Evolutionary conservation across 2,113 vertebrate genomes (phyloP), one percentile per base, ranked within the genome.

Genomic region (Elephantulus edwardii): DNA sequence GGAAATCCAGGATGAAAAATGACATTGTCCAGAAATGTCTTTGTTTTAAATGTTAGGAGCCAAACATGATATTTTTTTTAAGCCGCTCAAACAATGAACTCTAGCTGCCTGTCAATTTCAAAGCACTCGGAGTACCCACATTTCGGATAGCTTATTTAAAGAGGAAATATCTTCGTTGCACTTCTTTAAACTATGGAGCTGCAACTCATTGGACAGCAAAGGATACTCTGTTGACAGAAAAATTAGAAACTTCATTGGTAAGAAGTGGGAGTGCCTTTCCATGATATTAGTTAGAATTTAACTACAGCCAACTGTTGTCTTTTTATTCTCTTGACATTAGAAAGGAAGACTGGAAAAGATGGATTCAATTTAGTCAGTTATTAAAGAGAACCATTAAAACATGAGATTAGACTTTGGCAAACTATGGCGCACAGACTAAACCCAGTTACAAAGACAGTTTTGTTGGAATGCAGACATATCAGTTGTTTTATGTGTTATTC

Each of bases 321-420:
- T 83, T 89, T 78, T 38, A 8, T 22, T 35, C 50, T 90, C 70
- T 92, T 58, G 84, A 82, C 26, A 42, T 56, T 84, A 77, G 46
- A 70, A 93, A 88, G 93, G 42, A 84, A 89, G 91, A 82, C n/a
- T 79, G 40, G 38, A 28, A 79, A 86, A 80, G 62, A 68, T 88
- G 76, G 88, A 81, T 91, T 84, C 44, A 20, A 83, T 89, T 91
- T 90, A 71, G 52, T 75, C 48, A 76, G 28, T 64, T 93, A 90
- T 75, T 56, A 86, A 90, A 33, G 72, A 66, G 71, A 86, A 77
- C 60, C 42, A n/a, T 89, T 62, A 28, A 28, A 81, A 33, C 24
- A 40, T 30, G 68, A 19, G 33, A 17, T 38, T 35, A 11, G 33
- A 16, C 22, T 12, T 54, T 6, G 1, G 26, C 26, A 58, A 1